Conservation (phyloP, 1,140 invertebrate genomes). For the Drosophila lini region DNA sequence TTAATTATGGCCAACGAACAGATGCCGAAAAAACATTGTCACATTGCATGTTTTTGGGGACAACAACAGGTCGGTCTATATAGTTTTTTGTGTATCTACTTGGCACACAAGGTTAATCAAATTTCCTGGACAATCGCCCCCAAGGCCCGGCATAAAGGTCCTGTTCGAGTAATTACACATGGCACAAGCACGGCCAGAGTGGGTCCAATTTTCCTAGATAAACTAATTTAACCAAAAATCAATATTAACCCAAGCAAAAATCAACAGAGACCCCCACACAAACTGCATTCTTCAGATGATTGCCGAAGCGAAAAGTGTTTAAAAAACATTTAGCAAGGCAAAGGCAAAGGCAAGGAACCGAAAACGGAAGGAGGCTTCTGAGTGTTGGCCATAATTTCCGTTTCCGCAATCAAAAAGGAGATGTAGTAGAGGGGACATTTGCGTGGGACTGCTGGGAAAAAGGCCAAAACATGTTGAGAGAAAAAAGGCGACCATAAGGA, state of each 20-base stretch:
- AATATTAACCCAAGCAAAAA: slow-evolving; percentile 63
- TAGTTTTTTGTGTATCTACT: slow-evolving; percentile 1
- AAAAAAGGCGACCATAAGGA: slow-evolving; percentile 1
- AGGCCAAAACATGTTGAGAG: neutral
- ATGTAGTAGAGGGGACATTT: slow-evolving; percentile 35
- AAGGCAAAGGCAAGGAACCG: neutral
- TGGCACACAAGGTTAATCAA: slow-evolving; percentile 30
- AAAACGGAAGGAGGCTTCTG: slow-evolving; percentile 6
- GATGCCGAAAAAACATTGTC: slow-evolving; percentile 37
- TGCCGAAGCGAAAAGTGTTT: slow-evolving; percentile 34
- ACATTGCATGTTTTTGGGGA: slow-evolving; percentile 22
- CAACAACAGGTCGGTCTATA: neutral
- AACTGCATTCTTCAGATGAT: slow-evolving; percentile 52
- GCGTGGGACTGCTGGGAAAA: slow-evolving; percentile 2
- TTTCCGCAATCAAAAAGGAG: slow-evolving; percentile 64
- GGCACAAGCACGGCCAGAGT: neutral
- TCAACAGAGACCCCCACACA: slow-evolving; percentile 44
- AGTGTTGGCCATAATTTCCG: slow-evolving; percentile 64
- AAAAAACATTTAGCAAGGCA: slow-evolving; percentile 37
- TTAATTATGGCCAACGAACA: slow-evolving; percentile 40
- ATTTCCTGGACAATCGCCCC: slow-evolving; percentile 39
- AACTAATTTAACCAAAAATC: slow-evolving; percentile 64
- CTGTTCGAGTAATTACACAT: slow-evolving; percentile 40
- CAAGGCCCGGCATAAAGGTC: slow-evolving; percentile 21
- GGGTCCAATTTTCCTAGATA: slow-evolving; percentile 44